A percentile compares a stretch with the other conserved stretches of the same genome.
Conservation (phyloP, 2,888 invertebrate genomes). For the Drosophila affinis region DNA sequence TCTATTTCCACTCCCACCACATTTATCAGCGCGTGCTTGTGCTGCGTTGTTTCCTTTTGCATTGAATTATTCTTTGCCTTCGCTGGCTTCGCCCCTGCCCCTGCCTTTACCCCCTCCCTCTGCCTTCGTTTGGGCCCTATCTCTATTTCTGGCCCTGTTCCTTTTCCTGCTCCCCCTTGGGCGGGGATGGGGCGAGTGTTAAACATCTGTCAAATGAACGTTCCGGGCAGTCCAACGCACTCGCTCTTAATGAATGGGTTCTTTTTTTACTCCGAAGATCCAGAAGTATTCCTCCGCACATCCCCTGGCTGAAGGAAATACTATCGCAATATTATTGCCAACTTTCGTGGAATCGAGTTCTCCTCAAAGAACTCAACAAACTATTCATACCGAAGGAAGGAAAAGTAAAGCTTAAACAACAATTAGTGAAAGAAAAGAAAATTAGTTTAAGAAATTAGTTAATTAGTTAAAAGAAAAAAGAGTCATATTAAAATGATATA, state of each 20-base stretch:
- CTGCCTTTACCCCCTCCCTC: background rate
- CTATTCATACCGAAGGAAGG: no score
- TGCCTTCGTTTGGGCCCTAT: no score
- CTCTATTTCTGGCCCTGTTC: background rate
- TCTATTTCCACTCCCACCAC: background rate
- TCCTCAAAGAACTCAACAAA: no score
- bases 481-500: no score
- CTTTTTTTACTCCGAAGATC: background rate
- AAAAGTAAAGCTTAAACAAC: no score
- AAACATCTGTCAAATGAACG: slow-evolving; percentile 34
- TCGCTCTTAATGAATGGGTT: background rate
- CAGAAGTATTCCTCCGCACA: no score
- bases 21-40: slow-evolving; percentile 45
- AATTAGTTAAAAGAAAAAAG: no score
- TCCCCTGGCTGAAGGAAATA: no score
- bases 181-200: slow-evolving; percentile 40
- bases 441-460: no score
- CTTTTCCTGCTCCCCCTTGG: background rate
- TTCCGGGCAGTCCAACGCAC: background rate
- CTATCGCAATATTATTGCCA: no score
- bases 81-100: background rate
- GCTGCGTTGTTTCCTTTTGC: slow-evolving; percentile 31
- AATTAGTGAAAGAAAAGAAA: no score
- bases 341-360: no score
- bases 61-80: slow-evolving; percentile 51